These are phyloP conservation scores for Amorpha juglandis DNA, from an alignment of 2,888 invertebrate species.

Conservation along the genomic window DNA sequence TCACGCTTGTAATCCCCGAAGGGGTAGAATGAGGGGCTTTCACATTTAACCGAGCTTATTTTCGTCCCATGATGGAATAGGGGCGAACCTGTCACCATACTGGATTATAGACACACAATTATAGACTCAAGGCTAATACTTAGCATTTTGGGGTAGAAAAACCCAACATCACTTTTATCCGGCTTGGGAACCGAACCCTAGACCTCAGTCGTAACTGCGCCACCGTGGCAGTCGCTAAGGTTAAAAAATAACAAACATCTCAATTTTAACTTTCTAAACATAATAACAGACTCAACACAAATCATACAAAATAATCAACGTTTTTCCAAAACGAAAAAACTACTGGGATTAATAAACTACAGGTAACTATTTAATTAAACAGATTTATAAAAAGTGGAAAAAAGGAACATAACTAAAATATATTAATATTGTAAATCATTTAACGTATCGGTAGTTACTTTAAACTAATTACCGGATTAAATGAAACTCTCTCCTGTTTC, in stretches of 20 bases:
- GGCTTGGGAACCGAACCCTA: no score
- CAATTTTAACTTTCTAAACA: slow-evolving; percentile 2
- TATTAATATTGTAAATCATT: slow-evolving; percentile 15
- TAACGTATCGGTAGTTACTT: slow-evolving; percentile 11
- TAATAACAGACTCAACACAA: background rate
- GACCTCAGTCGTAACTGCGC: no score
- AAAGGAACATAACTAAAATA: slow-evolving; percentile 7
- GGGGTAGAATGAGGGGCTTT: no score
- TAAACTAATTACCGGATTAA: slow-evolving; percentile 18
- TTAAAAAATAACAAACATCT: background rate
- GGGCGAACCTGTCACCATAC: no score
- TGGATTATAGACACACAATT: no score
- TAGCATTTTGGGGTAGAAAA: no score
- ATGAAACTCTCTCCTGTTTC: background rate
- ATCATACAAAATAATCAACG: background rate
- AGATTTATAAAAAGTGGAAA: background rate
- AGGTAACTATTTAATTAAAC: slow-evolving; percentile 1
- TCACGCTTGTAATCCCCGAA: background rate
- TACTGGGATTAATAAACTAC: slow-evolving; percentile 6
- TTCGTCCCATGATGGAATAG: no score
- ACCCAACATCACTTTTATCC: no score
- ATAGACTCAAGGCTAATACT: no score
- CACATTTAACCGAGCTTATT: no score
- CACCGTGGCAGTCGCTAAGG: no score
- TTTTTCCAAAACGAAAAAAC: slow-evolving; percentile 8